These are phyloP conservation scores for Bradypus variegatus DNA, from an alignment of 2,797 vertebrate species.

Conservation along the genomic window DNA sequence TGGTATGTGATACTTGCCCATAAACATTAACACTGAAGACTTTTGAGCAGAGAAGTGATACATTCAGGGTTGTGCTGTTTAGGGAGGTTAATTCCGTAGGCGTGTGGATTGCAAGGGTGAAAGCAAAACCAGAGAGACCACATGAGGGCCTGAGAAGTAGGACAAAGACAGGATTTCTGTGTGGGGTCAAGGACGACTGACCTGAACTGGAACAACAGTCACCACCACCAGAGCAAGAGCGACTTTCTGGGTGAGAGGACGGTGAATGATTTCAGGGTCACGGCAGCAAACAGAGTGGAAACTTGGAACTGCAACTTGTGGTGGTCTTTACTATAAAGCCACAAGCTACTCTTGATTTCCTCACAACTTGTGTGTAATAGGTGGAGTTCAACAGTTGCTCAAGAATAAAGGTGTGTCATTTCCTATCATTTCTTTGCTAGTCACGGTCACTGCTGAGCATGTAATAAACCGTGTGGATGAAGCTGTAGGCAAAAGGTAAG, in stretches of 20 bases:
- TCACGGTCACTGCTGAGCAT: background rate
- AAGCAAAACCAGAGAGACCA: background rate
- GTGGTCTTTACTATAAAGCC: background rate
- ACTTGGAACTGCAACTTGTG: background rate
- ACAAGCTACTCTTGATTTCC: background rate
- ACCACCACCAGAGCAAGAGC: background rate
- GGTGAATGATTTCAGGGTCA: background rate
- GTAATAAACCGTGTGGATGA: background rate
- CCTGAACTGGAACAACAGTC: background rate
- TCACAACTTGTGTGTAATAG: background rate
- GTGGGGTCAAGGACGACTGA: background rate
- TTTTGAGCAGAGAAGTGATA: background rate
- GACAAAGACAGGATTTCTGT: background rate
- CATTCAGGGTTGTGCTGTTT: background rate
- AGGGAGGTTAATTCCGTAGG: background rate
- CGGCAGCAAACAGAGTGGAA: background rate
- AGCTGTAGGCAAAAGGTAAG: background rate
- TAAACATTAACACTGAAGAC: background rate
- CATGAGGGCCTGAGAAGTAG: background rate
- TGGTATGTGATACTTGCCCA: background rate
- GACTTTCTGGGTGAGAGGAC: background rate
- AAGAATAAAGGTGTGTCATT: background rate
- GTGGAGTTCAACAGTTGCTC: background rate
- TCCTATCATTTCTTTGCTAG: background rate
- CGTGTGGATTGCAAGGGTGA: rapidly evolving